Evolutionary conservation across 2,113 vertebrate species (phyloP), one percentile per base, ranked within the genome.

Genomic region (Steatornis caripensis): DNA sequence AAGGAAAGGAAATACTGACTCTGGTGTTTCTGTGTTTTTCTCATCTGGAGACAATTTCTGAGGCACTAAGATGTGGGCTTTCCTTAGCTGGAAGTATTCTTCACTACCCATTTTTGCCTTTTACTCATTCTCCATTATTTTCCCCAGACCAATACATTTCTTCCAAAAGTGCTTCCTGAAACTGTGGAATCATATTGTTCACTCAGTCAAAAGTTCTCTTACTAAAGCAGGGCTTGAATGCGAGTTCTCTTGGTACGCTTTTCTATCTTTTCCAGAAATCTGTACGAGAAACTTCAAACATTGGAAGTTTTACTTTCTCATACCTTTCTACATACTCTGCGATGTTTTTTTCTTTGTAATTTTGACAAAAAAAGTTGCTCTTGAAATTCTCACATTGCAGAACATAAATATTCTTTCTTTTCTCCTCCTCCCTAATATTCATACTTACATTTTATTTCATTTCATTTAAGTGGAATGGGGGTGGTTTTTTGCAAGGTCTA

Each of bases 401-500:
- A 81, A 45, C 5, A 49, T 20, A 54, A 84, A 37, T 34, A 54
- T n/a, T 8, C 7, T 61, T 61, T 18, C 9, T 84, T 65, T 85
- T 27, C 16, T 46, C 26, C 2, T 2, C 12, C 29, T 6, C 24
- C 26, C 27, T 21, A 14, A 21, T 81, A 61, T 23, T 72, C 11
- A 10, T 34, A 23, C 18, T 71, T 72, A 37, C 1, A 15, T 27
- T 94, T 85, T 51, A 51, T 64, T 80, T 27, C 14, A 3, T 89
- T 79, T 87, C 36, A 62, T 24, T 18, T 27, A 45, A 36, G 17
- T 48, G 39, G 21, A 16, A 26, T 0, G 20, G 17, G 1, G 15
- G 0, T 0, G n/a, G n/a, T 2, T 64, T 36, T 82, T 66, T 75
- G 27, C 24, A 61, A 86, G 24, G 4, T 71, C 18, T 27, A 0